These are phyloP conservation scores for Athene cunicularia DNA, from an alignment of 2,113 vertebrate species.

Conservation along the genomic window DNA sequence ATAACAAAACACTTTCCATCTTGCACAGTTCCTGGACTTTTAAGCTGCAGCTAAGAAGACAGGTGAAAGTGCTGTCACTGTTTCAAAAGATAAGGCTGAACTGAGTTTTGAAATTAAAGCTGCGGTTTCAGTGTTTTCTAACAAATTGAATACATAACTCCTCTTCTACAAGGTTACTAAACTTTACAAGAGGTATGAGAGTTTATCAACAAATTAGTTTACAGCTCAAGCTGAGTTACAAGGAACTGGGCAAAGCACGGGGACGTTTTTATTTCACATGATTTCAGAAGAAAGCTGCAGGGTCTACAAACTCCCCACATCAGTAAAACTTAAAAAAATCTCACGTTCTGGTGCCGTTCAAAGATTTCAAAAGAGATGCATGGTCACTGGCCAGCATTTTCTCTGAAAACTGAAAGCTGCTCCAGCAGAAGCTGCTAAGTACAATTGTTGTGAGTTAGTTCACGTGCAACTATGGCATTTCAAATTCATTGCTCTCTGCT, in stretches of 20 bases:
- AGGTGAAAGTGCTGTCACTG: background rate
- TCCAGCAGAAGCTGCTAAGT: background rate
- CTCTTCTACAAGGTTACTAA: background rate
- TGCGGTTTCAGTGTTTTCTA: background rate
- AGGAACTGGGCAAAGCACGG: background rate
- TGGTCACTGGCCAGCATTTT: background rate
- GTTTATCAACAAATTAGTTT: background rate
- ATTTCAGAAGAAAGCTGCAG: background rate
- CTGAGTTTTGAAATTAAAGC: background rate
- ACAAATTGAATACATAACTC: background rate
- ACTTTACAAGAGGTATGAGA: background rate
- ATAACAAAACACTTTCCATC: background rate
- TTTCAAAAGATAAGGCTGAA: background rate
- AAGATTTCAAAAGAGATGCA: rapidly evolving
- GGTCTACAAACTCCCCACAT: background rate
- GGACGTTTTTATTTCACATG: background rate
- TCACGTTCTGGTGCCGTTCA: background rate
- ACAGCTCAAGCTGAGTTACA: background rate
- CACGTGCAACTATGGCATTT: background rate
- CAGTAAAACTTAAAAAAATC: background rate
- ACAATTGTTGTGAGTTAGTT: background rate
- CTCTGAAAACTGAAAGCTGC: background rate
- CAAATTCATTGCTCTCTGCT: background rate
- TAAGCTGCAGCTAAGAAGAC: background rate
- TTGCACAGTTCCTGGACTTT: background rate